Base-by-base conservation (phyloP, 2,888 invertebrate genomes). In the Ischnus inquisitorius region DNA sequence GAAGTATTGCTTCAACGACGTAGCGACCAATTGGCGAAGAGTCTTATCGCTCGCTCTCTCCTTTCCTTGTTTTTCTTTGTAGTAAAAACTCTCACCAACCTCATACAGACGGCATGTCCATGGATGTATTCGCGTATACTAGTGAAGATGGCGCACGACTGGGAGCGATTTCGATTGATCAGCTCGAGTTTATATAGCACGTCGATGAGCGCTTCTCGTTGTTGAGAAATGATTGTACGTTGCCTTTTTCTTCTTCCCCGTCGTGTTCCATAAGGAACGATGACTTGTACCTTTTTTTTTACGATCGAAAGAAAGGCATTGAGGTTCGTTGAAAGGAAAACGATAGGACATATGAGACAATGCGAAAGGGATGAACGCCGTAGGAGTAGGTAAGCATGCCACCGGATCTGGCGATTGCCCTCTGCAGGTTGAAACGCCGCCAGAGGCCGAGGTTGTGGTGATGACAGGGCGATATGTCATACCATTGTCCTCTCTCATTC, bases 381-480 rank as follows among this genome's bases (percentile, higher is more conserved):
- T 74, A 79, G 82, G 65, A 77, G 83, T 84, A 88, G 88, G 89
- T 88, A 88, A 89, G 89, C 87, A 88, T 86, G 82, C 85, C 86
- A 74, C 57, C 83, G 88, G 85, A 78, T 65, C 69, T 60, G 65
- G 79, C 82, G 87, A 87, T 87, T 88, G 71, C 75, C 82, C 86
- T 86, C 67, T 48, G 75, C 74, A 76, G 76, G 72, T 60, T 72
- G 77, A 76, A 69, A 72, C 64, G 60, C 69, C 81, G 79, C 34
- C 34, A 41, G 82, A 69, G 87, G 84, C 84, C 83, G 77, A 87
- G 87, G 84, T 82, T 87, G 87, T 91, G 91, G 87, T 86, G 90
- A 90, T 91, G 91, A 91, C 91, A 91, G 90, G 89, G 87, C 88
- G 90, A 91, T 91, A 91, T 89, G 91, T 91, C 91, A 91, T 88